Evolutionary conservation across 2,797 vertebrate species (phyloP), one percentile per base, ranked within the genome.

Genomic region (Thalassophryne amazonica): DNA sequence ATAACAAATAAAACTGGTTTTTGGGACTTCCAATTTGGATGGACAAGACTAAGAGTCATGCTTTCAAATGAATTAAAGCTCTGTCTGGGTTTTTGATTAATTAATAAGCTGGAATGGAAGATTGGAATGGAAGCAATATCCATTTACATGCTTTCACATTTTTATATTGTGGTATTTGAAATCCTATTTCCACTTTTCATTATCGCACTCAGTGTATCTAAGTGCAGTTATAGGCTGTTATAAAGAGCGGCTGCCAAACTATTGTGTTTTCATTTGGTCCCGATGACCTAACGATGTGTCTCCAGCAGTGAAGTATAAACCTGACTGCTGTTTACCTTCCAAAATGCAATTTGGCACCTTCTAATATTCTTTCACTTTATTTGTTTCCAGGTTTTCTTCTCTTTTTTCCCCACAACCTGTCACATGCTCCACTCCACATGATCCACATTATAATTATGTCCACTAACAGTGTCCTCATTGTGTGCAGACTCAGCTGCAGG

Each of bases 331-430:
- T 21, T 48, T 24, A 5, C 28, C 15, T 15, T 12, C 20, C 6
- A 28, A 37, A 42, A 39, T 41, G 15, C 41, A 37, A 70, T 41
- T 23, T 37, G 31, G 14, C 21, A 60, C 28, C 32, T 43, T 28
- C 48, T 37, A 29, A 2, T 42, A n/a, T 34, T 38, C 14, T 49
- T 31, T 24, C 23, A 30, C 39, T 39, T 57, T 2, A 53, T 61
- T 43, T 52, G 46, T 34, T 9, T 12, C 17, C 1, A 33, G 40
- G 19, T 52, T 57, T 22, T 55, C 62, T 55, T 28, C 4, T 3
- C 58, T 57, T 22, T 55, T 62, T 55, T 28, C 4, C 3, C 58
- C 17, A 62, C 35, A 16, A 1, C 30, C 25, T 41, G 28, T 37
- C 16, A 38, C 24, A 40, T 32, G 24, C 7, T 24, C 23, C 23